phyloP scores from a whole-genome alignment of 2,113 vertebrate species.

The Capreolus pygargus region DNA sequence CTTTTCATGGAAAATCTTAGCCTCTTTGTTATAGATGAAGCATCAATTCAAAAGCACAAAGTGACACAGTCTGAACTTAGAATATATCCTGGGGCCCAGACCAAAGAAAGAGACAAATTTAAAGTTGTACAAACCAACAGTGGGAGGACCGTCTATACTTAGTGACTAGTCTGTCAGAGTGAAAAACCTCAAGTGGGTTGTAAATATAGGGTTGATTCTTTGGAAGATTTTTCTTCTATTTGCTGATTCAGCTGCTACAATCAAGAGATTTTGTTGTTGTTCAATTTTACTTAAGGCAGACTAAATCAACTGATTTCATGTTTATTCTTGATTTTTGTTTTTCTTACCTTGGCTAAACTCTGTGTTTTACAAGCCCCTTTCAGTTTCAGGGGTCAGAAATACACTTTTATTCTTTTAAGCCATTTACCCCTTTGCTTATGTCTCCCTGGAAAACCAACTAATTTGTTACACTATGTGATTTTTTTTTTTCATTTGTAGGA shows the following conservation, averaged over 20 bases:
- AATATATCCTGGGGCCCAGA: conserved; percentile 75
- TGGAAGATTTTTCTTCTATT: conserved; percentile 75
- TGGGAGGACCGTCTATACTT: conserved; percentile 83
- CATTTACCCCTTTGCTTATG: conserved; percentile 32
- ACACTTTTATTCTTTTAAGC: conserved; percentile 17
- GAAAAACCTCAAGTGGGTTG: conserved; percentile 83
- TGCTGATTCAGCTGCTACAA: conserved; percentile 83
- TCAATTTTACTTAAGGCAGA: conserved; percentile 76
- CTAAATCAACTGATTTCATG: conserved; percentile 70
- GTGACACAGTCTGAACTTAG: conserved; percentile 69
- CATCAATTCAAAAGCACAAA: conserved; percentile 54
- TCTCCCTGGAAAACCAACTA: not conserved
- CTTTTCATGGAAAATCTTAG: conserved; percentile 64
- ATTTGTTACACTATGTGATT: not conserved
- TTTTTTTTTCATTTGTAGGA: not conserved
- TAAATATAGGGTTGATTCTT: conserved; percentile 81
- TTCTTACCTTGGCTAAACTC: conserved; percentile 62
- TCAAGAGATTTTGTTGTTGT: conserved; percentile 75
- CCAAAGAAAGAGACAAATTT: conserved; percentile 77
- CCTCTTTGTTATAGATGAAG: conserved; percentile 62
- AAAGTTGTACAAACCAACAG: conserved; percentile 78
- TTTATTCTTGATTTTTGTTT: conserved; percentile 72
- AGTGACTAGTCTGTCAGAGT: conserved; percentile 74
- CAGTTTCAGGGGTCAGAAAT: conserved; percentile 52
- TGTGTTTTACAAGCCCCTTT: conserved; percentile 1